Percentiles rank a stretch among this genome's conserved stretches.
phyloP scores from a whole-genome alignment of 1,140 invertebrate genomes.

The Zeugodacus cucurbitae region DNA sequence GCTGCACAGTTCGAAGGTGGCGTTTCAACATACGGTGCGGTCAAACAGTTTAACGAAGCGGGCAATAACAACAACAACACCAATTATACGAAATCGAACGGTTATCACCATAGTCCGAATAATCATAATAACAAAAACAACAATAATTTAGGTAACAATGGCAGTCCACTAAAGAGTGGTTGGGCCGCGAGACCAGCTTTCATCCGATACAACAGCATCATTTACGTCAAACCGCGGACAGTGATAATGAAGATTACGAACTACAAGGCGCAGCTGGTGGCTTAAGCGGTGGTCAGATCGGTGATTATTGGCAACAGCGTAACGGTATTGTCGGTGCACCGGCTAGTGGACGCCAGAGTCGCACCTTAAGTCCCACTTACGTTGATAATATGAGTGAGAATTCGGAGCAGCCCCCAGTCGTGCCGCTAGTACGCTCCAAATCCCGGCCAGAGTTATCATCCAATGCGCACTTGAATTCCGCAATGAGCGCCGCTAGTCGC shows the following conservation, averaged over 20 bases:
- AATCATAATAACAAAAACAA: conserved; percentile 48
- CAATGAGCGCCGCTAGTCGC: conserved; percentile 68
- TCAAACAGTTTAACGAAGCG: conserved; percentile 47
- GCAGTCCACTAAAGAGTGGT: conserved; percentile 43
- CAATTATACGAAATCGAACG: conserved; percentile 49
- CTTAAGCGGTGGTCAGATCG: conserved; percentile 28
- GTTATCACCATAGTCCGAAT: conserved; percentile 43
- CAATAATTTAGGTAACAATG: conserved; percentile 24
- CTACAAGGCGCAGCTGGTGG: conserved; percentile 47
- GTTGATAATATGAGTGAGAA: conserved; percentile 65
- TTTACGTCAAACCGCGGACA: conserved; percentile 46
- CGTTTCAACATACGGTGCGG: conserved; percentile 58
- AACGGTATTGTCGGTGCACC: conserved; percentile 48
- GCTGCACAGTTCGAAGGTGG: conserved; percentile 64
- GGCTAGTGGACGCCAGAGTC: conserved; percentile 39
- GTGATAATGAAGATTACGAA: conserved; percentile 55
- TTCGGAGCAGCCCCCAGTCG: conserved; percentile 63
- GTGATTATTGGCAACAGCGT: conserved; percentile 60
- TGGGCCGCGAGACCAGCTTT: conserved; percentile 2
- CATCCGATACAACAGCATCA: conserved; percentile 19
- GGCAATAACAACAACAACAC: conserved; percentile 31
- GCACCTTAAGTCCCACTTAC: conserved; percentile 48
- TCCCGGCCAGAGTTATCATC: conserved; percentile 63
- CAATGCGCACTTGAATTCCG: conserved; percentile 42
- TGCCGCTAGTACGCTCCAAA: conserved; percentile 61